Base-by-base conservation (phyloP, 1,140 invertebrate genomes). In the Dolichoris vasculosae region DNA sequence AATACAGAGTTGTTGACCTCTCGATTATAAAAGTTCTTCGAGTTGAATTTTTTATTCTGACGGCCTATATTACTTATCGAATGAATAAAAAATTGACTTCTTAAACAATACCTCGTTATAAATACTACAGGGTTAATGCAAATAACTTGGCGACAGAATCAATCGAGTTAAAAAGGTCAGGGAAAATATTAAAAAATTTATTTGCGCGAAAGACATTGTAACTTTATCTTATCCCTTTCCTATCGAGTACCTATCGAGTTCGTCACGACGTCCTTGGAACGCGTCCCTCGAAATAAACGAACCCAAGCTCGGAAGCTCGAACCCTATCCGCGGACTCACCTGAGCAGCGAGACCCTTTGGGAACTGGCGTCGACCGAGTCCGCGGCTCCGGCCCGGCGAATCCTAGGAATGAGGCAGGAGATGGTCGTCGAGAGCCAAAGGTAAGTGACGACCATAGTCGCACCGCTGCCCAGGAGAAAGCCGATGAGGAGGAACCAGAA, bases 401-500 rank as follows among this genome's bases (percentile, higher is more conserved):
- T 86, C 59, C 86, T 71, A 2, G 86, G 77, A 46, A 88, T 79
- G 30, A 88, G 67, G 35, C 89, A 89, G 6, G 84, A 87, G 63
- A 87, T 84, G 8, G 87, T 89, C 6, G 71, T 88, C 0, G 89
- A 89, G 0, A 92, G 82, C 84, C 91, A 89, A 9, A 91, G 48
- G 67, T 92, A 93, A 17, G 88, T 91, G 15, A 88, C 77, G 2
- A 92, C 46, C 43, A 91, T 88, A 3, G 90, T 90, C 0, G 86
- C 86, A 0, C 89, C 89, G 17, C 86, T 87, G 13, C 92, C 92
- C 11, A 90, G 26, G 0, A 92, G 76, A 79, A 92, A 90, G 13
- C 91, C 92, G 38, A 89, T 84, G 0, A 84, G 30, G 1, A 93
- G 80, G 15, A 92, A 86, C 89, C 89, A 91, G 55, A 90, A 91